Percentiles rank a stretch among this genome's conserved stretches.
Conservation (phyloP, 2,888 invertebrate genomes). For the Platycheirus rosarum region DNA sequence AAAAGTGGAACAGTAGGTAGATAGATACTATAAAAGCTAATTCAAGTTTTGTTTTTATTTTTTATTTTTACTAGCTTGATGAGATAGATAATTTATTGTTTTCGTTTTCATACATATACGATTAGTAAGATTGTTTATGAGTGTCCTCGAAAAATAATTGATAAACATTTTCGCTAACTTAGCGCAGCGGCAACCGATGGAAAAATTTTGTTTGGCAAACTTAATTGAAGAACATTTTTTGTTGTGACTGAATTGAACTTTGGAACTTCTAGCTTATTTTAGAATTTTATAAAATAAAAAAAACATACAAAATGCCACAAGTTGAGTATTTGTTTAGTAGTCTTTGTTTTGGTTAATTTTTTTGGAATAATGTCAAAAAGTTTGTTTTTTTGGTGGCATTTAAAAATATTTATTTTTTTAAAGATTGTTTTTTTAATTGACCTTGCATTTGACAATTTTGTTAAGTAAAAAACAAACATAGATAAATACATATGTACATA, state of each 20-base stretch:
- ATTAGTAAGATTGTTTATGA: neutral
- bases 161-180: neutral
- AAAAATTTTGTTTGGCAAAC: neutral
- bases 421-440: no score
- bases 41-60: neutral
- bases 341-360: no score
- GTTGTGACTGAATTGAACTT: neutral
- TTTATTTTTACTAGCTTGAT: neutral
- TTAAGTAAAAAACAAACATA: no score
- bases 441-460: no score
- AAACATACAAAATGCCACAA: neutral
- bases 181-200: neutral
- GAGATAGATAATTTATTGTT: conserved; percentile 1
- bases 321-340: neutral
- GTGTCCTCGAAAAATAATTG: neutral
- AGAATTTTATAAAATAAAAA: neutral
- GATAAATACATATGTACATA: no score
- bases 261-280: neutral
- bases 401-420: no score
- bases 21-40: neutral
- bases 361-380: no score
- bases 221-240: neutral
- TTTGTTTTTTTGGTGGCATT: no score
- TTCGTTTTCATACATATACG: neutral
- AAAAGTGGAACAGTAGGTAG: neutral